Base-by-base conservation (phyloP, 2,797 vertebrate species). In the Enteromius fasciolatus region DNA sequence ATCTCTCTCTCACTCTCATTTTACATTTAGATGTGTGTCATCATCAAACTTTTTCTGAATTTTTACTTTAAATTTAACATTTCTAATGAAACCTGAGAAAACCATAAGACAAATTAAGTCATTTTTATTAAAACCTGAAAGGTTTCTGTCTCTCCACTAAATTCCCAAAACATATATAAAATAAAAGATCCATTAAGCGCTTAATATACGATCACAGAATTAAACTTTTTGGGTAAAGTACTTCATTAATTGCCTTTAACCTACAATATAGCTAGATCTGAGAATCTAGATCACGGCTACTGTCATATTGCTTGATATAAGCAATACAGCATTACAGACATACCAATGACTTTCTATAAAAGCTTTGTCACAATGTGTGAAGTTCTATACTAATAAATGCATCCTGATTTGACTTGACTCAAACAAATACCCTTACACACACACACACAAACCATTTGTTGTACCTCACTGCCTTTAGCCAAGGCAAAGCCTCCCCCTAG, bases 401-500 rank as follows among this genome's bases (percentile, higher is more conserved):
- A 2, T 28, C 23, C 14, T 15, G 59, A 25, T 3, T 20, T 72
- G 15, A 31, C 9, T 68, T 54, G n/a, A 50, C 31, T 66, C 11
- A 68, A 92, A 89, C 91, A 90, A 63, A 79, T 50, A 73, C 57
- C 9, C 39, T 41, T 10, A 41, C 39, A 41, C 39, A 39, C 39
- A 39, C 39, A 41, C 39, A 41, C 39, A 41, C 9, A 17, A 48
- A 17, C 9, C 1, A 14, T 69, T 6, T 28, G 12, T 68, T 78
- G 81, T 92, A 97, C 96, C 90, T 95, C 94, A 0, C 95, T 95
- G 81, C 95, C 95, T 88, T 94, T 94, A 69, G 96, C 96, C 90
- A 97, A 86, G 41, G 96, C 96, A 79, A 97, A 96, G 52, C 96
- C 96, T 14, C 96, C 96, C 66, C 96, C 96, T 6, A 97, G 92